Evolutionary conservation across 2,113 vertebrate species (phyloP).

Genomic region (Rhizomys pruinosus): DNA sequence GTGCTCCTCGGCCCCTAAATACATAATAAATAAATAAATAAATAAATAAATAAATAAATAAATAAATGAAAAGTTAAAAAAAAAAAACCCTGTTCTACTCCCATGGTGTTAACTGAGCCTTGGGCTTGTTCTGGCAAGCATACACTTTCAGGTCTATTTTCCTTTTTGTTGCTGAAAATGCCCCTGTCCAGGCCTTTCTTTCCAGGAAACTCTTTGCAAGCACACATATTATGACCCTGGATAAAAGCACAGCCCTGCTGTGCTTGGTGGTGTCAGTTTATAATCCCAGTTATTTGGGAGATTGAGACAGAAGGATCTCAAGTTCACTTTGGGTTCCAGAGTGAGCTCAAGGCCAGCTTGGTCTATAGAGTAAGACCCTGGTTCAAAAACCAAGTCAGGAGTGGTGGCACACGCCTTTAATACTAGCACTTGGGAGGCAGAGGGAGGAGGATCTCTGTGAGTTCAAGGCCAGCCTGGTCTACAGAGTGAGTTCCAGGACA

Average conservation of each 20-base stretch:
- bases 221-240: not conserved
- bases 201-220: conserved; percentile 13
- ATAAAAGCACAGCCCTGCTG: not conserved
- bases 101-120: not conserved
- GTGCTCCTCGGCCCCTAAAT: not conserved
- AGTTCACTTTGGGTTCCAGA: not conserved
- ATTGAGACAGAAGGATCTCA: not conserved
- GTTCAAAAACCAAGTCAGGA: not conserved
- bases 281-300: not conserved
- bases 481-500: no score
- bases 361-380: not conserved
- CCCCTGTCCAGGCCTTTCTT: not conserved
- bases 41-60: not conserved
- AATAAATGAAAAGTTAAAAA: not conserved
- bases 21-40: not conserved
- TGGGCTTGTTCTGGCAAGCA: not conserved
- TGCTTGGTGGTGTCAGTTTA: not conserved
- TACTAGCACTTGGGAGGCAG: no score
- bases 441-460: no score
- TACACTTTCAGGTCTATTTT: not conserved
- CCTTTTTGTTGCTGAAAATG: not conserved
- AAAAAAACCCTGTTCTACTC: not conserved
- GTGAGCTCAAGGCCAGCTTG: no score
- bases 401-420: no score
- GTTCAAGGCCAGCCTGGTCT: no score